Evolutionary conservation across 2,888 invertebrate species (phyloP), one percentile per base, ranked within the genome.

Genomic region (Catocala sponsa): DNA sequence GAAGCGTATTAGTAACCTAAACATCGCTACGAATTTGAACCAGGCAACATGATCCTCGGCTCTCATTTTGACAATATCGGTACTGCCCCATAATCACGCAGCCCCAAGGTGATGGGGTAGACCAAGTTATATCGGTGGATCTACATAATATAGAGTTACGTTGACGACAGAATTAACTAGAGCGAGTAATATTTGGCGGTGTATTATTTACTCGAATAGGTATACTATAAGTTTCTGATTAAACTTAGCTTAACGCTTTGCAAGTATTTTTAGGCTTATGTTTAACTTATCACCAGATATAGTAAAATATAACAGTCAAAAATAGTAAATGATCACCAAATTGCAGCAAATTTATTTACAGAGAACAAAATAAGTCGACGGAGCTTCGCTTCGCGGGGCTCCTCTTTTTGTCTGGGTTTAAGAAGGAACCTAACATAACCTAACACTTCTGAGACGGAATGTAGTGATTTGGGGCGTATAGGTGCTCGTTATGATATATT

Each of bases 1-100:
- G 74, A 79, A 85, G 81, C 80, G 85, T 83, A 89, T 89, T 89
- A 90, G 88, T 84, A 83, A 86, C 82, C 86, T 86, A 90, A 90
- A 88, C 87, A 89, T 81, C 80, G 77, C 82, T 81, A 73, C 74
- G 73, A 70, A 81, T 76, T 70, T 65, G 53, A 72, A 76, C 88
- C 86, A 86, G 55, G 59, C 50, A 72, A 63, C 71, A 57, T 78
- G 86, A 82, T 63, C 85, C 46, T 41, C 15, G 13, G 32, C 53
- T 65, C 53, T 65, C 61, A 62, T 72, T 73, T 65, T 65, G 56
- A 67, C 70, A 65, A 56, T 68, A 64, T 64, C 57, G 56, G 49
- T 50, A 52, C 57, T 57, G 44, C 55, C 63, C 70, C 59, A 61
- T 33, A 42, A 46, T 51, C 55, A 48, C 57, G 49, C 38, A 53